phyloP scores from a whole-genome alignment of 2,888 invertebrate genomes.

The Oscheius sp. region DNA sequence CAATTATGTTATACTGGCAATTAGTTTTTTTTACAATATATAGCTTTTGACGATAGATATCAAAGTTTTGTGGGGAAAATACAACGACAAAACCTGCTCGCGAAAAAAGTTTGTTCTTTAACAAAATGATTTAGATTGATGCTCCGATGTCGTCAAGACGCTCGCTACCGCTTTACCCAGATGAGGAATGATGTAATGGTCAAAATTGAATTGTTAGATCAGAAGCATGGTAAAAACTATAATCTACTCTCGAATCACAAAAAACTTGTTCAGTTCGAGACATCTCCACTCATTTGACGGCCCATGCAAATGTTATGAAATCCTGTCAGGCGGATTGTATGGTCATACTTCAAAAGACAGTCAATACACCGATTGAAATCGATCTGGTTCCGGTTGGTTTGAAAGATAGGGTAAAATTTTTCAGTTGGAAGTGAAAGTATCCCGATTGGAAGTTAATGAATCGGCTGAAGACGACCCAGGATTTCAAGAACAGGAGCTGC shows the following conservation, averaged over 20 bases:
- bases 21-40: too few relatives aligned
- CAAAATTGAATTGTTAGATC: slow-evolving; percentile 94
- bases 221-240: slow-evolving; percentile 82
- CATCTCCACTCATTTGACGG: slow-evolving; percentile 80
- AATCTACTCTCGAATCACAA: not conserved
- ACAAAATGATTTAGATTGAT: slow-evolving; percentile 84
- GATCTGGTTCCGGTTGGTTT: slow-evolving; percentile 44
- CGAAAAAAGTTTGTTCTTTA: not conserved
- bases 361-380: slow-evolving; percentile 51
- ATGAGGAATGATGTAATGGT: slow-evolving; percentile 84
- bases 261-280: slow-evolving; percentile 80
- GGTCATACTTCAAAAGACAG: slow-evolving; percentile 46
- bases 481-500: slow-evolving; percentile 5
- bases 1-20: too few relatives aligned
- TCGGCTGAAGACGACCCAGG: too few relatives aligned
- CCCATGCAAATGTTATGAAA: slow-evolving; percentile 85
- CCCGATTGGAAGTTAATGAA: not conserved
- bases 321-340: slow-evolving; percentile 79
- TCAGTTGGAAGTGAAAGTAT: slow-evolving; percentile 7
- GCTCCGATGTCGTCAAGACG: slow-evolving; percentile 92
- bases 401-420: not conserved
- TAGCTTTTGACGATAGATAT: too few relatives aligned
- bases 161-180: slow-evolving; percentile 81
- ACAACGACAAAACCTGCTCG: too few relatives aligned
- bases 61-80: not conserved